These are phyloP conservation scores for Gnathonemus longibarbis DNA, from an alignment of 2,113 vertebrate species.

Conservation along the genomic window DNA sequence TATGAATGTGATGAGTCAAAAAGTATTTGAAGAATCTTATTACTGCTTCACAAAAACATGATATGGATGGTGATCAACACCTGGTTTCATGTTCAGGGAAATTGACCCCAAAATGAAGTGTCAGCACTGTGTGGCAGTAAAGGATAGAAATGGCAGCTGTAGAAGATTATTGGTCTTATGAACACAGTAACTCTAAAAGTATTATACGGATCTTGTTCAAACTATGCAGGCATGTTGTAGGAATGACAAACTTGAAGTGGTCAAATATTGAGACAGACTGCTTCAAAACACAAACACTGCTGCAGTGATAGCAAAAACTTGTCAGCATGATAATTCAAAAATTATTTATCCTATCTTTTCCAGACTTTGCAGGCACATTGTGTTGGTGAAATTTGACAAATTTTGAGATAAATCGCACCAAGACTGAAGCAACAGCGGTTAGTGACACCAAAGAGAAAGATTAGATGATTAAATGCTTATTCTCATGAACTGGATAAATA, in stretches of 20 bases:
- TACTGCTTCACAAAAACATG: not conserved
- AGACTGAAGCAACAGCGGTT: not conserved
- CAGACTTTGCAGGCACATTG: not conserved
- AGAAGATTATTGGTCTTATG: not conserved
- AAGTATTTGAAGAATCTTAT: not conserved
- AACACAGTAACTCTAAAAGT: not conserved
- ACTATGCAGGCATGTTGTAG: not conserved
- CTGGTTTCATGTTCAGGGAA: not conserved
- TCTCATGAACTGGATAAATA: not conserved
- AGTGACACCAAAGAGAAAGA: not conserved
- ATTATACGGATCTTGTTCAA: not conserved
- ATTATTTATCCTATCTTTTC: not conserved
- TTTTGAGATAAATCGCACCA: not conserved
- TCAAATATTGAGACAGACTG: not conserved
- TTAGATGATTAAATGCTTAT: not conserved
- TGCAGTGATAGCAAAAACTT: not conserved
- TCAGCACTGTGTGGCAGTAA: not conserved
- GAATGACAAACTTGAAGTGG: not conserved
- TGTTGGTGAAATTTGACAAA: not conserved
- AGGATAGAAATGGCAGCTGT: not conserved
- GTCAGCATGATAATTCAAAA: not conserved
- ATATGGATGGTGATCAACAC: not conserved
- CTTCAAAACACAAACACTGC: not conserved
- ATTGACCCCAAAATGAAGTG: not conserved
- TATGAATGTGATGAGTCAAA: not conserved